phyloP scores from a whole-genome alignment of 1,140 invertebrate species.

The Sogatella furcifera region DNA sequence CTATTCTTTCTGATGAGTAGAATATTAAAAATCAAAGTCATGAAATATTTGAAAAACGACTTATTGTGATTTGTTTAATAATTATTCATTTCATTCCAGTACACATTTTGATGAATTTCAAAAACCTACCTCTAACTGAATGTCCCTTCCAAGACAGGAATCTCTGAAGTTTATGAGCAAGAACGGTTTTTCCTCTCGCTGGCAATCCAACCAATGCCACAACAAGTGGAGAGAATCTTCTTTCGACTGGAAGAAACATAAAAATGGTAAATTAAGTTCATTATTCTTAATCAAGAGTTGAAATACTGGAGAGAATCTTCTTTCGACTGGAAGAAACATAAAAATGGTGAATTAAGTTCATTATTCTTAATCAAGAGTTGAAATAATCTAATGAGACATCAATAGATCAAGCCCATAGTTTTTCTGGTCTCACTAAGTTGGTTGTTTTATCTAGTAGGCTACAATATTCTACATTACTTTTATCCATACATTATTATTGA shows the following conservation, averaged over 20 bases:
- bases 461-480: too few species aligned
- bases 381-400: too few species aligned
- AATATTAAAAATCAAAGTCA: too few species aligned
- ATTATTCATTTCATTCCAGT: too few species aligned
- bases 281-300: background rate
- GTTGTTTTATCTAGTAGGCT: too few species aligned
- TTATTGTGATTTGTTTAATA: too few species aligned
- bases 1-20: too few species aligned
- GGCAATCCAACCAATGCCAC: slow-evolving; percentile 87
- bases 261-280: background rate
- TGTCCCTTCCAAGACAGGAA: slow-evolving; percentile 87
- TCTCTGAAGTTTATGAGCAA: slow-evolving; percentile 75
- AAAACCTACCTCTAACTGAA: slow-evolving; percentile 61
- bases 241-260: slow-evolving; percentile 14
- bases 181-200: slow-evolving; percentile 81
- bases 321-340: slow-evolving; percentile 14
- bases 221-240: slow-evolving; percentile 61
- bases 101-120: too few species aligned
- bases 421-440: too few species aligned
- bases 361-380: background rate
- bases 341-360: background rate
- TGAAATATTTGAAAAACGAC: too few species aligned
- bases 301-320: slow-evolving; percentile 47
- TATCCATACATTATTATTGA: too few species aligned
- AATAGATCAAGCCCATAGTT: too few species aligned